Evolutionary conservation across 2,113 vertebrate species (phyloP).

Genomic region (Synchiropus splendidus): DNA sequence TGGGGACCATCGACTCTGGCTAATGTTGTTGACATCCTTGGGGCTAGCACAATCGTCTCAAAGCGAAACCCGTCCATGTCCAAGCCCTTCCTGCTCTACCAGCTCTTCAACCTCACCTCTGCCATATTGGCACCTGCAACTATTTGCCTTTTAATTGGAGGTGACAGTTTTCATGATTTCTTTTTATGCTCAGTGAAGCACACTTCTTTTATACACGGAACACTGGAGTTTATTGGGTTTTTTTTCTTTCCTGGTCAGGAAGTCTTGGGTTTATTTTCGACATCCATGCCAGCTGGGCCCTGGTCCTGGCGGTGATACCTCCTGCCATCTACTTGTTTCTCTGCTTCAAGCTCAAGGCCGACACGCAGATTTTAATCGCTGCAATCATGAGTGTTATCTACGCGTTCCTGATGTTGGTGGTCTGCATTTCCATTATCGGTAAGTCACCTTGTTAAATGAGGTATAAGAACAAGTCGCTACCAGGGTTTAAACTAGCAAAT

Average conservation of each 20-base stretch:
- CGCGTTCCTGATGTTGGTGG: conserved; percentile 73
- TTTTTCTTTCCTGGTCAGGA: conserved; percentile 35
- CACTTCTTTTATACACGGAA: too few species aligned
- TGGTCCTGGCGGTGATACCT: conserved; percentile 58
- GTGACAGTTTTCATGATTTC: too few species aligned
- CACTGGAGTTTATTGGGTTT: background rate
- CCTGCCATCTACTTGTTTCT: conserved; percentile 64
- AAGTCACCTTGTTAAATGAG: conserved; percentile 7
- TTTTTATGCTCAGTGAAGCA: too few species aligned
- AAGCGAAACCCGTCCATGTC: conserved; percentile 72
- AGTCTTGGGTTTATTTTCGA: conserved; percentile 68
- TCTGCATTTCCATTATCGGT: conserved; percentile 72
- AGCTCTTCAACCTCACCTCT: conserved; percentile 69
- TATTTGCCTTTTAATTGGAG: conserved; percentile 73
- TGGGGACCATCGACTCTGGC: conserved; percentile 76
- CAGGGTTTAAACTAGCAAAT: too few species aligned
- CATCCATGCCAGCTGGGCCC: conserved; percentile 49
- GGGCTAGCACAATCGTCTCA: conserved; percentile 15
- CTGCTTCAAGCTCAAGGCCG: conserved; percentile 61
- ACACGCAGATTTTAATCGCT: conserved; percentile 66
- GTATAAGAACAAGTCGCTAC: too few species aligned
- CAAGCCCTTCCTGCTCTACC: conserved; percentile 68
- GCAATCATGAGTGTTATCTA: conserved; percentile 69
- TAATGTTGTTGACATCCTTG: conserved; percentile 72
- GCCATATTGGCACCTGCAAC: conserved; percentile 75